phyloP scores from a whole-genome alignment of 1,140 invertebrate species.

The Limonius californicus region DNA sequence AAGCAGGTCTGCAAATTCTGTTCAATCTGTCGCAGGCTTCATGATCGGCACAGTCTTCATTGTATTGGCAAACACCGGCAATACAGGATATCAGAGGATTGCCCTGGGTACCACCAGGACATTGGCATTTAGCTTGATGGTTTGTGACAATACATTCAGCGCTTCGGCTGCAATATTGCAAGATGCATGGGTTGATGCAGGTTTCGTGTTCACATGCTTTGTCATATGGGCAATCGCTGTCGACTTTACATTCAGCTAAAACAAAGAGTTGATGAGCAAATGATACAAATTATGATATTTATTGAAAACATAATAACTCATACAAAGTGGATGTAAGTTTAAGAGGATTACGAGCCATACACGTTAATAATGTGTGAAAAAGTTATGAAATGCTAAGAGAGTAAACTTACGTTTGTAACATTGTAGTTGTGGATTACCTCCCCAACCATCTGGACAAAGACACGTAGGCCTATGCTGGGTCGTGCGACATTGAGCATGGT shows the following conservation, averaged over 20 bases:
- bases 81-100: slow-evolving; percentile 78
- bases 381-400: not conserved
- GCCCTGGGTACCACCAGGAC: slow-evolving; percentile 80
- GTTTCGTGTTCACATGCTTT: slow-evolving; percentile 75
- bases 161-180: slow-evolving; percentile 69
- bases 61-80: slow-evolving; percentile 77
- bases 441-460: slow-evolving; percentile 76
- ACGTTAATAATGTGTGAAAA: not conserved
- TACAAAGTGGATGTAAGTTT: no score
- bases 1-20: slow-evolving; percentile 77
- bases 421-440: slow-evolving; percentile 78
- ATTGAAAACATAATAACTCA: not conserved
- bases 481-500: slow-evolving; percentile 71
- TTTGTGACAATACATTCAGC: slow-evolving; percentile 71
- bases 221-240: slow-evolving; percentile 82
- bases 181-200: slow-evolving; percentile 73
- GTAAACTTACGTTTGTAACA: slow-evolving; percentile 78
- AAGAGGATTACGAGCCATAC: no score
- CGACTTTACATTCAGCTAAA: slow-evolving; percentile 76
- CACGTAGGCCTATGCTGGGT: slow-evolving; percentile 72
- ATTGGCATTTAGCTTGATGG: slow-evolving; percentile 76
- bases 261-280: no score
- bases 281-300: no score
- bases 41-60: slow-evolving; percentile 83
- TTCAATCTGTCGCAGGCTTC: slow-evolving; percentile 83